Conservation (phyloP, 2,797 vertebrate genomes). For the Sebastes paucispinis region DNA sequence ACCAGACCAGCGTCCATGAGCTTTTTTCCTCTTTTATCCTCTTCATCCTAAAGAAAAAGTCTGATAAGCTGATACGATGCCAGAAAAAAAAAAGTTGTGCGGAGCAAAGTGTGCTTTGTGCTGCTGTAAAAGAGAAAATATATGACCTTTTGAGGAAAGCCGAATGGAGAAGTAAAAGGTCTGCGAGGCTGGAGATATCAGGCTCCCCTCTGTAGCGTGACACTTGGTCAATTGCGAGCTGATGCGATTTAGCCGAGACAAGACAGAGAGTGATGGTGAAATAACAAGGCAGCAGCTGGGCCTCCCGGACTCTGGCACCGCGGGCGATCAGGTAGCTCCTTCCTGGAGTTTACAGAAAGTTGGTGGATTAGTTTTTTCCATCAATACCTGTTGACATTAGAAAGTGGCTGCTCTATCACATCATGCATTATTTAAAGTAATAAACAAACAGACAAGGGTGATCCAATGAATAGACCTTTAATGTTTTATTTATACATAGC, state of each 20-base stretch:
- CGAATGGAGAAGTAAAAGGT: conserved; percentile 59
- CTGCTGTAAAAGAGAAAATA: conserved; percentile 38
- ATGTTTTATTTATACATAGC: not conserved
- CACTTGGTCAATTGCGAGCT: conserved; percentile 66
- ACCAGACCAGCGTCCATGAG: not conserved
- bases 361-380: conserved; percentile 9
- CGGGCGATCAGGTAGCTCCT: conserved; percentile 7
- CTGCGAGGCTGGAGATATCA: conserved; percentile 47
- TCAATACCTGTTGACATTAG: not conserved
- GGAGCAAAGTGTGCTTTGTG: conserved; percentile 28
- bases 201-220: conserved; percentile 57
- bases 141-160: conserved; percentile 61
- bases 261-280: conserved; percentile 59
- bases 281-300: conserved; percentile 48
- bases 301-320: not conserved
- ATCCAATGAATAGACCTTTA: not conserved
- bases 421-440: conserved; percentile 3
- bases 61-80: conserved; percentile 30
- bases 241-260: conserved; percentile 60
- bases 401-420: not conserved
- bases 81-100: conserved; percentile 32
- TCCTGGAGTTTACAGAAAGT: not conserved
- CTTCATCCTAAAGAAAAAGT: conserved; percentile 15
- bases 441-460: not conserved
- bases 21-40: not conserved